Percentiles rank a stretch among this genome's conserved stretches.
These are phyloP conservation scores for Mobula birostris DNA, from an alignment of 2,113 vertebrate species.

Conservation along the genomic window DNA sequence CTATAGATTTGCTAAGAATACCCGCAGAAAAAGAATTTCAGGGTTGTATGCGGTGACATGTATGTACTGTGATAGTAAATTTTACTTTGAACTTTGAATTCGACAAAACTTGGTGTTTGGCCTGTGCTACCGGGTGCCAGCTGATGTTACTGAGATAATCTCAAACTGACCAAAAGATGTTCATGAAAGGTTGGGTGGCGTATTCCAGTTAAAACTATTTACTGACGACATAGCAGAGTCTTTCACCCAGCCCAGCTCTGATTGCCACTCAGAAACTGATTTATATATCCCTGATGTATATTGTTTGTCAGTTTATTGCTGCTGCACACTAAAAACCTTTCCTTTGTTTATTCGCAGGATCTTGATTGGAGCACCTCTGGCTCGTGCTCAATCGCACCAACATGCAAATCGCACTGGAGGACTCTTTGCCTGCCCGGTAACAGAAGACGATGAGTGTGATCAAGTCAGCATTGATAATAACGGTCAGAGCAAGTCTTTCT, in stretches of 20 bases:
- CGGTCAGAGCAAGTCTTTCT: conserved; percentile 51
- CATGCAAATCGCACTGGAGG: conserved; percentile 71
- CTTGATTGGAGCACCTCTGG: conserved; percentile 79
- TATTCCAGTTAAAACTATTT: not conserved
- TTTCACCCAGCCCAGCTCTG: not conserved
- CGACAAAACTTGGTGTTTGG: not conserved
- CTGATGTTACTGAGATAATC: not conserved
- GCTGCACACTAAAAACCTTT: not conserved
- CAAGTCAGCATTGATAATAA: conserved; percentile 77
- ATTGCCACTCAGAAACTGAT: not conserved
- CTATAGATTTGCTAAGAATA: too few species aligned
- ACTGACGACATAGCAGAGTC: not conserved
- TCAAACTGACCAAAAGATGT: not conserved
- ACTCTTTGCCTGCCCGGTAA: conserved; percentile 78
- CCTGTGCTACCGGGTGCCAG: not conserved
- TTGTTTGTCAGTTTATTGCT: not conserved
- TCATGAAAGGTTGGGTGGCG: not conserved
- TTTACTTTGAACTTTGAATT: too few species aligned
- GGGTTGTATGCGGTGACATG: too few species aligned
- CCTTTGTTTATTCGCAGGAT: conserved; percentile 58
- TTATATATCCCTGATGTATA: not conserved
- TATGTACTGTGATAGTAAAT: too few species aligned
- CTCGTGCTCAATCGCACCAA: conserved; percentile 61
- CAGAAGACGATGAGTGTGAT: conserved; percentile 72
- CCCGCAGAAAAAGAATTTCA: too few species aligned